These are phyloP conservation scores for Mimumesa dahlbomi DNA, from an alignment of 2,888 invertebrate species.

Conservation along the genomic window DNA sequence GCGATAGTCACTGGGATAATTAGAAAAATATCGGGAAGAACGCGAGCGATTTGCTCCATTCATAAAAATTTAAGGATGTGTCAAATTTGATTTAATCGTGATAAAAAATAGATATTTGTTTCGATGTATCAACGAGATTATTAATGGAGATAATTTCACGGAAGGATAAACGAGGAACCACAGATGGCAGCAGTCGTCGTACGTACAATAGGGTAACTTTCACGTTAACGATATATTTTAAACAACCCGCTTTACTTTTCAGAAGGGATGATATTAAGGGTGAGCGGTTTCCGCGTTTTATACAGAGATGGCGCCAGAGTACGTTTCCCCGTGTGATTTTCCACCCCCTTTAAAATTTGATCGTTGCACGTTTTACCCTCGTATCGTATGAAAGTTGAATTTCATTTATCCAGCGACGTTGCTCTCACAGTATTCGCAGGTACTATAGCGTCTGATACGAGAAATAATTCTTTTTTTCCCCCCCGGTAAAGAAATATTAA, in stretches of 20 bases:
- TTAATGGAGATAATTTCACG: neutral
- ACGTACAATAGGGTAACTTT: conserved; percentile 35
- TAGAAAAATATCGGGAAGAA: neutral
- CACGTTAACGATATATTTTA: conserved; percentile 53
- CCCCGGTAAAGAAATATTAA: too few species aligned
- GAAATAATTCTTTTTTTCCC: too few species aligned
- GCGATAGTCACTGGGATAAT: too few species aligned
- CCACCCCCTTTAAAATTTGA: conserved; percentile 18
- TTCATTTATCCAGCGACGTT: too few species aligned
- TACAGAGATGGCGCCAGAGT: conserved; percentile 51
- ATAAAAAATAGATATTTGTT: neutral
- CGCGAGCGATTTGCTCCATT: neutral
- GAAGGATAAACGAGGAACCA: neutral
- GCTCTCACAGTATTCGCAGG: too few species aligned
- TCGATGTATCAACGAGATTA: neutral
- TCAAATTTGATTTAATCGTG: neutral
- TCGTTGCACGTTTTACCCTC: neutral
- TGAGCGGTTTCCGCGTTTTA: conserved; percentile 33
- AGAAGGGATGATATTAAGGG: conserved; percentile 49
- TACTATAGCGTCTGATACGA: too few species aligned
- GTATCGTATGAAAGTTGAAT: too few species aligned
- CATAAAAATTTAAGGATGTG: neutral
- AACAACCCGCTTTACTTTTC: conserved; percentile 45
- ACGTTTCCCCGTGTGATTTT: conserved; percentile 24
- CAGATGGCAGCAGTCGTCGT: conserved; percentile 55